A percentile compares a stretch with the other conserved stretches of the same genome.
Evolutionary conservation across 2,113 vertebrate species (phyloP).

Genomic region (Cryptotis parvus): DNA sequence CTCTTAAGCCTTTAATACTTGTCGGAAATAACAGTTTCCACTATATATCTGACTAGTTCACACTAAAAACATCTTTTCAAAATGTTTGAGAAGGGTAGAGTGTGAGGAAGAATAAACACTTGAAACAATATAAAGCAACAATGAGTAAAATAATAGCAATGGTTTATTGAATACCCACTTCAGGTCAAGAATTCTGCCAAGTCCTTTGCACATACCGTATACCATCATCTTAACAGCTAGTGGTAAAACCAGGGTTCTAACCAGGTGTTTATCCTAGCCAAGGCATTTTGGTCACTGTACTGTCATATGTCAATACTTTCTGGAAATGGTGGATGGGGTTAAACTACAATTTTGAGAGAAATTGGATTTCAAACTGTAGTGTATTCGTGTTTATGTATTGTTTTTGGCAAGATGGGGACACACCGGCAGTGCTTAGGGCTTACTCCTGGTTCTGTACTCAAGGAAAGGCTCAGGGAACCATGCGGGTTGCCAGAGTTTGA

Average conservation of each 20-base stretch:
- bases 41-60: constrained; percentile 14
- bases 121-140: not conserved
- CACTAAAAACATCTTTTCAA: constrained; percentile 19
- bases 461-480: too few species aligned
- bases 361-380: constrained; percentile 18
- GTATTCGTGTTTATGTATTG: too few species aligned
- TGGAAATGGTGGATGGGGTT: not conserved
- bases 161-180: constrained; percentile 44
- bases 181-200: constrained; percentile 16
- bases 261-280: not conserved
- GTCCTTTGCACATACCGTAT: not conserved
- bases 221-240: constrained; percentile 6
- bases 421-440: too few species aligned
- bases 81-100: not conserved
- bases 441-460: too few species aligned
- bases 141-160: not conserved
- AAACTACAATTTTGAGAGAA: constrained; percentile 58
- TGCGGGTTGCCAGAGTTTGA: too few species aligned
- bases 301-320: not conserved
- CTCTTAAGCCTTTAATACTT: constrained; percentile 51
- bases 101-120: not conserved
- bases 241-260: not conserved
- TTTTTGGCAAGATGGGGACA: not conserved
- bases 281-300: not conserved
- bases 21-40: constrained; percentile 53